Evolutionary conservation across 2,888 invertebrate genomes (phyloP).

Genomic region (Hyppa rectilinea): DNA sequence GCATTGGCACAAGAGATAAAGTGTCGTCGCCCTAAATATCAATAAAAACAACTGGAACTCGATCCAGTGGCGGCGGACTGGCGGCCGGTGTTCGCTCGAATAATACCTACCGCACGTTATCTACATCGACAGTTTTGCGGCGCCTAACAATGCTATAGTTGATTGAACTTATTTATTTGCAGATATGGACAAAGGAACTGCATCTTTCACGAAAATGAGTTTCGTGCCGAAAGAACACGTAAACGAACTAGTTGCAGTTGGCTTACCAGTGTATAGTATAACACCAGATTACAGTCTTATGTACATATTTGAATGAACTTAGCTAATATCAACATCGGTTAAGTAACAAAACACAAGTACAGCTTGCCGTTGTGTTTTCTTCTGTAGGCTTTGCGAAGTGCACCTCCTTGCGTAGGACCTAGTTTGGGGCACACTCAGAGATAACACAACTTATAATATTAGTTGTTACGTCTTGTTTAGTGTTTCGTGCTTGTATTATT

Average conservation of each 20-base stretch:
- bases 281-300: neutral
- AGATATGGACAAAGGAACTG: neutral
- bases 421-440: too few relatives aligned
- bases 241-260: neutral
- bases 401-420: neutral
- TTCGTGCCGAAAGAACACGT: too few relatives aligned
- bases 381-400: neutral
- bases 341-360: constrained; percentile 1
- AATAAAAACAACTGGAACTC: constrained; percentile 47
- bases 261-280: neutral
- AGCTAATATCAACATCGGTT: neutral
- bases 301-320: constrained; percentile 2
- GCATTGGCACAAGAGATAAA: constrained; percentile 63
- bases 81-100: neutral
- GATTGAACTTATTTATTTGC: constrained; percentile 36
- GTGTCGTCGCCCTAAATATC: constrained; percentile 67
- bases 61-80: neutral
- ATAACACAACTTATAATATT: too few relatives aligned
- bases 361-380: neutral
- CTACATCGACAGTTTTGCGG: constrained; percentile 14
- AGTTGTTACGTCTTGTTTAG: neutral
- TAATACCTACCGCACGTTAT: constrained; percentile 27
- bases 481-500: neutral
- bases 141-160: constrained; percentile 16
- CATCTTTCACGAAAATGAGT: neutral